Evolutionary conservation across 2,797 vertebrate species (phyloP), one percentile per base, ranked within the genome.

Genomic region (Octomys mimax): DNA sequence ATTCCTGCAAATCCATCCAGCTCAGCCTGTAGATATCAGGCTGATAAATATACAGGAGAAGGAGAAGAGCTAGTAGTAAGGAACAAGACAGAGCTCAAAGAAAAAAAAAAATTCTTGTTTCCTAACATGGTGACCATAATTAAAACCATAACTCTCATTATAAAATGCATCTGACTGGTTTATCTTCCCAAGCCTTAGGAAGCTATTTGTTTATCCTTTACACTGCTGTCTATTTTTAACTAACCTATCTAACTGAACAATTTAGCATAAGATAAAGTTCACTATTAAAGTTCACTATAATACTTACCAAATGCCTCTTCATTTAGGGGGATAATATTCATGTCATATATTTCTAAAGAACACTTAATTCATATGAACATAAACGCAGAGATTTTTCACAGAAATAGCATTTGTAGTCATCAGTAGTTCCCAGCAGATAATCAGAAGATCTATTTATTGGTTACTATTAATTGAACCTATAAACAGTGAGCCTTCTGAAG

Each of bases 91-190:
- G 57, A 92, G 52, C 52, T 62, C 54, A 9, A 95, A 94, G 28
- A 36, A 64, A 12, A 95, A 94, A 36, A 64, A 95, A 94, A 95
- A 81, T 57, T 88, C n/a, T 85, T 92, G 64, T 82, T 86, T 89
- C 6, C 11, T 81, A 33, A 68, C 52, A 64, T 73, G 71, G 5
- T 46, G 36, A 73, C 42, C 26, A 18, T 64, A 84, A 64, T 96
- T 57, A 96, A 87, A 95, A 31, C 42, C 13, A 11, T 46, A 78
- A 68, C 1, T 2, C 8, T 88, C 3, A 19, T 71, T 79, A 88
- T 62, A 75, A 85, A 77, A 75, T 83, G 31, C 46, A 49, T 31
- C 18, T 59, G 14, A 9, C 73, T 36, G 11, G 13, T 78, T 42
- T 83, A 31, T 71, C 19, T 61, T 86, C 59, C 33, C 28, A 64